Evolutionary conservation across 2,888 invertebrate species (phyloP).

Genomic region (Harpagoxenus sublaevis): DNA sequence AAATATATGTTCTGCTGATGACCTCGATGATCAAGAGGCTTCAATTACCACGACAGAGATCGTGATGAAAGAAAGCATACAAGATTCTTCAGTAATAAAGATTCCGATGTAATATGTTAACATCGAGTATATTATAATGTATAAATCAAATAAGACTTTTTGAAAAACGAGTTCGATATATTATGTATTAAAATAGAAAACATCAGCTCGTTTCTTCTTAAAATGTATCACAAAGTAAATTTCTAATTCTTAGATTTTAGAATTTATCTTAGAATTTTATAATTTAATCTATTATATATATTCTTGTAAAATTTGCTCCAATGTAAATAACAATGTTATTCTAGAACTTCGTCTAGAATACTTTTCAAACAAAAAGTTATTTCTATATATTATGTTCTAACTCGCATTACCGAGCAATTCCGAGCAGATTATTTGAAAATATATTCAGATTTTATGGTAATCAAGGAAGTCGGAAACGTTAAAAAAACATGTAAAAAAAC

Average conservation of each 20-base stretch:
- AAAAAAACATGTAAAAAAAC: background rate
- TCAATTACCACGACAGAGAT: background rate
- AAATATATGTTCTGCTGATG: conserved; percentile 32
- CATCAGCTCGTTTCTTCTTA: too few relatives aligned
- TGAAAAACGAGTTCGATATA: background rate
- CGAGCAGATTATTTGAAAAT: background rate
- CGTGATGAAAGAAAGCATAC: background rate
- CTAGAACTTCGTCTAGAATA: too few relatives aligned
- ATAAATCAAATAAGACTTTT: background rate
- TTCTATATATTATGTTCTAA: too few relatives aligned
- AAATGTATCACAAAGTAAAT: too few relatives aligned
- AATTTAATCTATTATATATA: too few relatives aligned
- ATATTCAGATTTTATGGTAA: background rate
- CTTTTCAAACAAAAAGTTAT: too few relatives aligned
- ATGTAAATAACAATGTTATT: too few relatives aligned
- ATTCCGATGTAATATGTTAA: background rate
- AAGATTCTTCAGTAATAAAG: background rate
- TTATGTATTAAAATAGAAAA: background rate
- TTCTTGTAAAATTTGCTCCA: too few relatives aligned
- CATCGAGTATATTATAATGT: background rate
- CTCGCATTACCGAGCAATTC: background rate
- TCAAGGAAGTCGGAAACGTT: background rate
- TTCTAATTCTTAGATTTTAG: too few relatives aligned
- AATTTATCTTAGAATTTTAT: too few relatives aligned
- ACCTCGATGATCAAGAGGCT: conserved; percentile 21